These are phyloP conservation scores for Aspidiotus rigidus DNA, from an alignment of 2,888 invertebrate genomes.

Conservation along the genomic window DNA sequence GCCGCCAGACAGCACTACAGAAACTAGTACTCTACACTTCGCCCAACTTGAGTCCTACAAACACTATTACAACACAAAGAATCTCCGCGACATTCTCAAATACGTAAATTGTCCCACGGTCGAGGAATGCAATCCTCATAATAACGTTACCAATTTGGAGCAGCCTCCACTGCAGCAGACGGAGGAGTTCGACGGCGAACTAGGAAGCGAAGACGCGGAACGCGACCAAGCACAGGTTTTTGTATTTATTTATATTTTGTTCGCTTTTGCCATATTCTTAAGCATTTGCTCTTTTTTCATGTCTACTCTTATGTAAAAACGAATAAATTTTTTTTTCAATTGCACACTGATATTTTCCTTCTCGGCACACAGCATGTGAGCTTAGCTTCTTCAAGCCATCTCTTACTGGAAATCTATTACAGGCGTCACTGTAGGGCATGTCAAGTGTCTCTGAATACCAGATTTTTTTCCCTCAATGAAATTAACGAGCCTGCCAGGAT, in stretches of 20 bases:
- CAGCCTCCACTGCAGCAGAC: neutral
- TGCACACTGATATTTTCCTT: neutral
- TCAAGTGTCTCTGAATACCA: no score
- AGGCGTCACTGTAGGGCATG: no score
- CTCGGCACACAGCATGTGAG: neutral
- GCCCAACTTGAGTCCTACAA: constrained; percentile 22
- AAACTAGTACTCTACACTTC: constrained; percentile 7
- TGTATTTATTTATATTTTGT: constrained; percentile 3
- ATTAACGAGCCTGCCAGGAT: no score
- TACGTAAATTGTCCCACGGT: constrained; percentile 15
- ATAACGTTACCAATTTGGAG: neutral
- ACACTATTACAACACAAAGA: constrained; percentile 2
- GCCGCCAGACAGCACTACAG: neutral
- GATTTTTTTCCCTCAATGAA: no score
- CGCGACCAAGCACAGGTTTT: constrained; percentile 14
- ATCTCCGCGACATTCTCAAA: constrained; percentile 11
- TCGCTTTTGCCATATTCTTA: neutral
- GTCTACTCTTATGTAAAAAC: neutral
- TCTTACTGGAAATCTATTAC: no score
- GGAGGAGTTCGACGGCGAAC: neutral
- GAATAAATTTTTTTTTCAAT: neutral
- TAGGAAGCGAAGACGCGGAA: neutral
- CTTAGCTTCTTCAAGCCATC: no score
- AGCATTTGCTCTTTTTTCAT: neutral
- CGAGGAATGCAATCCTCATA: neutral